Evolutionary conservation across 2,113 vertebrate species (phyloP), one percentile per base, ranked within the genome.

Genomic region (Hippocampus comes): DNA sequence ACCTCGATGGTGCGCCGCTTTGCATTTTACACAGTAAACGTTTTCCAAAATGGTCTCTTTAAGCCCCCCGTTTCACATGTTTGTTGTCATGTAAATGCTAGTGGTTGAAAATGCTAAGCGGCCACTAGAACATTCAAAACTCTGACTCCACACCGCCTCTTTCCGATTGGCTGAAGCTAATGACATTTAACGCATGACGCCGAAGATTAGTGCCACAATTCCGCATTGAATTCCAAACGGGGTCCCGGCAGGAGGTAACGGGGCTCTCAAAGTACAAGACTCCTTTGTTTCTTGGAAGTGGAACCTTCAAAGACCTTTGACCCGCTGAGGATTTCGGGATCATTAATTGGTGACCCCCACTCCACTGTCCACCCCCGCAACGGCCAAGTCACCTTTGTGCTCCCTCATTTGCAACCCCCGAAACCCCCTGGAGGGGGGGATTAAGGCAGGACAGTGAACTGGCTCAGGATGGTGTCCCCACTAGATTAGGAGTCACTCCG

Each of bases 251-350:
- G 81, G 81, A 34, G 68, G 25, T 11, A 41, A 15, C 20, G 27
- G 56, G 27, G 43, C 14, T 20, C 51, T 20, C 1, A 60, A 49
- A 6, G 75, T 80, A 87, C 85, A 88, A 75, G 66, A 76, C 73
- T 73, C 68, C 67, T 70, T 87, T 90, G 83, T 89, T 78, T 83
- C 59, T 63, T 70, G 66, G 79, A 85, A 87, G 88, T 86, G 79
- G 72, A 85, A 87, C 88, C 64, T 81, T 73, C 73, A 61, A 51
- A 43, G 72, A 85, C 83, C 79, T 86, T 82, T 84, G 86, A 79
- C 83, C 83, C 74, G 67, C 70, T 49, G 70, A 69, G 79, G 80
- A 78, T 77, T 86, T 81, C 71, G 73, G 34, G 85, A 78, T 86
- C 86, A 86, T 89, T 86, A 85, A 77, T 75, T 0, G 61, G 11